Conservation (phyloP, 2,888 invertebrate genomes). For the Dromius quadrimaculatus region DNA sequence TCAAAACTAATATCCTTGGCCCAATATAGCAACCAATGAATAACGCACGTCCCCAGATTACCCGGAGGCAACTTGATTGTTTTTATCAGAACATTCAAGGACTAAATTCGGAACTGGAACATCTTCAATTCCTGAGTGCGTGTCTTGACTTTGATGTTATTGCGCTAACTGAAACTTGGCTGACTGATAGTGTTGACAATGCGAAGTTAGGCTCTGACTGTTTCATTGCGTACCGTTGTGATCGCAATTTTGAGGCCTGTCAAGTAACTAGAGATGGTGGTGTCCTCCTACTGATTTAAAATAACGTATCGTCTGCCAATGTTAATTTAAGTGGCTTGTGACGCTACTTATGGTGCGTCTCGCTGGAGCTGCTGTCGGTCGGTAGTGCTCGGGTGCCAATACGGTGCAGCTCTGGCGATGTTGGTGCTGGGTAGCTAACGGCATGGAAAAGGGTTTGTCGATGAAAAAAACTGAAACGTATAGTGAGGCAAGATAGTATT, state of each 20-base stretch:
- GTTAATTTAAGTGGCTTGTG: neutral
- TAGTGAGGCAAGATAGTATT: too few relatives aligned
- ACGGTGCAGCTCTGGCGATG: too few relatives aligned
- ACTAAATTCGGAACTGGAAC: neutral
- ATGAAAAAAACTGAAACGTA: too few relatives aligned
- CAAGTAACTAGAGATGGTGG: neutral
- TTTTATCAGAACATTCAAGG: neutral
- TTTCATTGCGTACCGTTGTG: neutral
- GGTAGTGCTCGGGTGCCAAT: too few relatives aligned
- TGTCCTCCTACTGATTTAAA: neutral
- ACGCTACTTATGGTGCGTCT: too few relatives aligned
- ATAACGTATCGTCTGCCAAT: neutral
- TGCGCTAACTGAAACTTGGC: neutral
- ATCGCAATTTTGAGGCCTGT: neutral
- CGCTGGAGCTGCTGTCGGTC: too few relatives aligned
- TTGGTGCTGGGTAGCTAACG: too few relatives aligned
- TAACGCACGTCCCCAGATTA: neutral
- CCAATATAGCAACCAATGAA: neutral
- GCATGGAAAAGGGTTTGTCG: too few relatives aligned
- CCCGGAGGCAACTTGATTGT: neutral
- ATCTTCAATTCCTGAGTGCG: neutral
- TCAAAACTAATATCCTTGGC: neutral
- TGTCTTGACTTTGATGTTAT: neutral
- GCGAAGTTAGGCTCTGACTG: neutral
- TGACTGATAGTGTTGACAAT: neutral